phyloP scores from a whole-genome alignment of 2,113 vertebrate genomes.

The Epinephelus moara region DNA sequence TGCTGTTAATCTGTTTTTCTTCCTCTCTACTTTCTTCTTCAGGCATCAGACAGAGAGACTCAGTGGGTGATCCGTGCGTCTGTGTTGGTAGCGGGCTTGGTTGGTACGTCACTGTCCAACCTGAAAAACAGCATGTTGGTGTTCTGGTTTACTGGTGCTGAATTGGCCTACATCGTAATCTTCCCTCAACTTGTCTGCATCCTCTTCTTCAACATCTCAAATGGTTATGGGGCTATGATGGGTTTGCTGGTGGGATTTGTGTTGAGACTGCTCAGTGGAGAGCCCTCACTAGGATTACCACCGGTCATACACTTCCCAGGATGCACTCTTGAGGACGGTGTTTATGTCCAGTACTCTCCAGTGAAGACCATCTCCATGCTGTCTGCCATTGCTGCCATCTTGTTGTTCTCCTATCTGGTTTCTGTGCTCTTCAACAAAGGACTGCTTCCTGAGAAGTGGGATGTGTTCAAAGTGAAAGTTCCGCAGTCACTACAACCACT shows the following conservation, averaged over 20 bases:
- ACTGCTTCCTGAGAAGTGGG: constrained; percentile 77
- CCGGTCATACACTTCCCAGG: constrained; percentile 75
- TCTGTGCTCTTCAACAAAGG: constrained; percentile 73
- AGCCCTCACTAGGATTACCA: constrained; percentile 71
- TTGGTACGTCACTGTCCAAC: constrained; percentile 71
- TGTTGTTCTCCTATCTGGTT: constrained; percentile 71
- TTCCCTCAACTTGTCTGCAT: constrained; percentile 84
- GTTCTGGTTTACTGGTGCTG: constrained; percentile 79
- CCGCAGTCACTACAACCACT: background rate
- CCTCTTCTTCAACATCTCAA: constrained; percentile 71
- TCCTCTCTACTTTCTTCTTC: constrained; percentile 1
- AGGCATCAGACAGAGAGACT: constrained; percentile 83
- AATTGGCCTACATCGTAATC: constrained; percentile 77
- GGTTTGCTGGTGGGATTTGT: constrained; percentile 77
- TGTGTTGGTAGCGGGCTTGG: constrained; percentile 75
- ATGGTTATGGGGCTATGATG: constrained; percentile 77
- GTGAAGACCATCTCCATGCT: constrained; percentile 81
- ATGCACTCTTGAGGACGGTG: constrained; percentile 61
- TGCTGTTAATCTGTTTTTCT: too few species aligned
- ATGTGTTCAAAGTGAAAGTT: constrained; percentile 66
- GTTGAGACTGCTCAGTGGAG: constrained; percentile 81
- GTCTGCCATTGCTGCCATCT: constrained; percentile 44
- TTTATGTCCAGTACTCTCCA: constrained; percentile 79
- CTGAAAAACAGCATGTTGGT: constrained; percentile 73
- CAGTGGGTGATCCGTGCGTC: constrained; percentile 79